Conservation (phyloP, 2,888 invertebrate genomes). For the Minunthozetes semirufus region DNA sequence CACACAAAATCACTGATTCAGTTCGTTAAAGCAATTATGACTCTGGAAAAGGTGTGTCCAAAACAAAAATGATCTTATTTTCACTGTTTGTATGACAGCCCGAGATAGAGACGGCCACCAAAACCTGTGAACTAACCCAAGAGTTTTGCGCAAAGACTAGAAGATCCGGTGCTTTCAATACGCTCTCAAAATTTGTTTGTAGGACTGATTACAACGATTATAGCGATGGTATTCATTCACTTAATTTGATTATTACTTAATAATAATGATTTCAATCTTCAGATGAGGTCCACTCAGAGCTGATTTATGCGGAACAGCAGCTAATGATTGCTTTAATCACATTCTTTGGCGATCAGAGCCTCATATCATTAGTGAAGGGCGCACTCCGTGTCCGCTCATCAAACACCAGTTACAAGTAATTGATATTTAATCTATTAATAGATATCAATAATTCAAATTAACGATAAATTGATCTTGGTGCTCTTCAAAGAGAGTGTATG, state of each 20-base stretch:
- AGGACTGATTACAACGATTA: constrained; percentile 67
- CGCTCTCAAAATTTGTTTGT: constrained; percentile 48
- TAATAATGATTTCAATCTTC: constrained; percentile 18
- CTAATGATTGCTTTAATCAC: constrained; percentile 78
- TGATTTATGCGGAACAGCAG: constrained; percentile 85
- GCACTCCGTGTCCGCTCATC: constrained; percentile 75
- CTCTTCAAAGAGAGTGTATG: constrained; percentile 4
- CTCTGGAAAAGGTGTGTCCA: background rate
- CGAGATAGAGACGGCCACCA: background rate
- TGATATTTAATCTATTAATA: background rate
- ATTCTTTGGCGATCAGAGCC: constrained; percentile 87
- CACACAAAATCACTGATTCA: background rate
- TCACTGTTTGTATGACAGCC: background rate
- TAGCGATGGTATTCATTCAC: constrained; percentile 55
- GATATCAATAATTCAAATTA: background rate
- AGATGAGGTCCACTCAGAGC: constrained; percentile 81
- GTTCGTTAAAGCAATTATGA: constrained; percentile 1
- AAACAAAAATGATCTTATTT: background rate
- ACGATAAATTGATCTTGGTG: background rate
- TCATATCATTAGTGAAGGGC: constrained; percentile 82
- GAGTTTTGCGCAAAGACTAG: background rate
- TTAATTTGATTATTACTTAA: background rate
- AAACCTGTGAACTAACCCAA: background rate
- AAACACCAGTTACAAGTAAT: background rate
- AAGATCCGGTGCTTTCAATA: background rate